Percentiles rank a stretch among this genome's conserved stretches.
phyloP scores from a whole-genome alignment of 2,888 invertebrate genomes.

The Tenthredo scrophulariae region DNA sequence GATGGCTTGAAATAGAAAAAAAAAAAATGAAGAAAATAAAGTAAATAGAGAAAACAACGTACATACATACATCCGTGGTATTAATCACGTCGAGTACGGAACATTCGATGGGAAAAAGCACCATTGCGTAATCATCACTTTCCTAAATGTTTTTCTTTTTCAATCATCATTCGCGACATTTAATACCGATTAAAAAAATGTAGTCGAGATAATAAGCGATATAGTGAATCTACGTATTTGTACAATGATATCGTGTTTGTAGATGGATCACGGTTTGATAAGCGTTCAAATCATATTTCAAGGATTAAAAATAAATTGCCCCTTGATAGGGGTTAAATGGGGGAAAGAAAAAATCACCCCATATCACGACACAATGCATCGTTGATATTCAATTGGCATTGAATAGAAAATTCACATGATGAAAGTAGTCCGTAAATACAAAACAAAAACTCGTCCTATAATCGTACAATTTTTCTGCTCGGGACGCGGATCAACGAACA shows the following conservation, averaged over 20 bases:
- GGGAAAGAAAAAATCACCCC: neutral
- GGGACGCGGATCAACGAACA: neutral
- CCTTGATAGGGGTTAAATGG: neutral
- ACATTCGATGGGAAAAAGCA: neutral
- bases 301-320: neutral
- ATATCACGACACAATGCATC: neutral
- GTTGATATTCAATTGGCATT: neutral
- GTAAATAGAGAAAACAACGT: neutral
- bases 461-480: neutral
- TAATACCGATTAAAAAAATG: neutral
- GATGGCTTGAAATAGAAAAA: constrained; percentile 4
- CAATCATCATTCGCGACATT: neutral
- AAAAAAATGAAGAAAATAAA: neutral
- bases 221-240: neutral
- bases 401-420: constrained; percentile 18
- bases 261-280: constrained; percentile 1
- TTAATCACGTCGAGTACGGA: constrained; percentile 2
- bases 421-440: neutral
- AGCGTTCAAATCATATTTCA: neutral
- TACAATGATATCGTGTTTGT: neutral
- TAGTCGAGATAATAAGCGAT: neutral
- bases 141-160: neutral
- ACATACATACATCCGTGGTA: neutral
- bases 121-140: neutral
- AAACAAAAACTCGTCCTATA: neutral